A percentile compares a stretch with the other conserved stretches of the same genome.
phyloP scores from a whole-genome alignment of 2,113 vertebrate species.

The Cephalopterus ornatus region DNA sequence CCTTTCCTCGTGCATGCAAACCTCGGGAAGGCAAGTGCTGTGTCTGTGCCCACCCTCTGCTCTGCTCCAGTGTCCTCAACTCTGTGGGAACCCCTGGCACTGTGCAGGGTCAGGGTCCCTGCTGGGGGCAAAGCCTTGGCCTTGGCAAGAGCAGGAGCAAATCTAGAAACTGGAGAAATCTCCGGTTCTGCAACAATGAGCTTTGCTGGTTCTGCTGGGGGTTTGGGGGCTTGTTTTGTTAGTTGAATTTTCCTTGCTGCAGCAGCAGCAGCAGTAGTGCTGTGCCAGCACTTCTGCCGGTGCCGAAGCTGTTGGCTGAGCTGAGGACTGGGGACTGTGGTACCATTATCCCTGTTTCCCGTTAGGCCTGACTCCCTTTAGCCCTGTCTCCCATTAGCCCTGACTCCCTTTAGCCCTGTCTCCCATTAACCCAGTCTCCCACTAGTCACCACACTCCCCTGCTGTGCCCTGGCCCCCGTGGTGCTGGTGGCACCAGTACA shows the following conservation, averaged over 20 bases:
- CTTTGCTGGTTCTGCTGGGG: background rate
- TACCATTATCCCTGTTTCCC: background rate
- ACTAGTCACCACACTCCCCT: accelerated
- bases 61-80: background rate
- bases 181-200: background rate
- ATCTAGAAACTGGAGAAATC: background rate
- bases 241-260: background rate
- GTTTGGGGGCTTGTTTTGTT: background rate
- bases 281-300: background rate
- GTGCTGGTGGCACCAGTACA: accelerated
- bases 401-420: background rate
- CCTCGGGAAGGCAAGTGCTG: background rate
- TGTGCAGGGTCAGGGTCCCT: accelerated
- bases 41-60: accelerated
- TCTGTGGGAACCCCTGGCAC: background rate
- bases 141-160: background rate
- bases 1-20: background rate
- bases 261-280: background rate
- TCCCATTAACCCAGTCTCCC: background rate
- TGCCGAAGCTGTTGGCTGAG: background rate
- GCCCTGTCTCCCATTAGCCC: background rate
- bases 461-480: accelerated
- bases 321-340: accelerated
- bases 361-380: background rate
- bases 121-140: background rate